Evolutionary conservation across 2,797 vertebrate genomes (phyloP).

Genomic region (Ctenopoma kingsleyae): DNA sequence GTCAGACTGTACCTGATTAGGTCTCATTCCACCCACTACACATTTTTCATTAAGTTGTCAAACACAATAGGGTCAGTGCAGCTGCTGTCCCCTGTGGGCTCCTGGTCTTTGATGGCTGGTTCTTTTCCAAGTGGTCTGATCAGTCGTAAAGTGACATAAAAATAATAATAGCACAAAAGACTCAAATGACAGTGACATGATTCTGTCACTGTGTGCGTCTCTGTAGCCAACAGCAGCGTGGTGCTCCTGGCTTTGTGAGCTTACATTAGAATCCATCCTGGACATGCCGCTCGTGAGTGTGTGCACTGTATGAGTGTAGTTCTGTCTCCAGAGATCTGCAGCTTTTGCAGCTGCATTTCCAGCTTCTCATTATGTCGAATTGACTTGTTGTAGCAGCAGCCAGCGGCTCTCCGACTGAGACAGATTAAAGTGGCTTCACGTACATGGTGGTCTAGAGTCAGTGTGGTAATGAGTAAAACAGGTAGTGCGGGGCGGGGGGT

Average conservation of each 20-base stretch:
- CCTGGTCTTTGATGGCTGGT: background rate
- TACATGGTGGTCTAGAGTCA: conserved; percentile 10
- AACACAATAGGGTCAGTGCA: rapidly evolving
- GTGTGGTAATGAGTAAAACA: conserved; percentile 38
- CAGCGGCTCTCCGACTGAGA: conserved; percentile 43
- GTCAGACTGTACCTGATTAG: conserved; percentile 23
- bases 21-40: background rate
- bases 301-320: background rate
- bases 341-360: conserved; percentile 4
- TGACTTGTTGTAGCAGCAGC: conserved; percentile 4
- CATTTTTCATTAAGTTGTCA: conserved; percentile 8
- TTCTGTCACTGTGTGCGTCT: no score
- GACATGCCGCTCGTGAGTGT: background rate
- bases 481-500: background rate
- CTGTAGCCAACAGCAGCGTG: no score
- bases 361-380: conserved; percentile 36
- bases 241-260: no score
- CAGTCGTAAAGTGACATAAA: background rate
- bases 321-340: conserved; percentile 17
- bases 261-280: no score
- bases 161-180: background rate
- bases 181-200: background rate
- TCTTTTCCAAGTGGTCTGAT: background rate
- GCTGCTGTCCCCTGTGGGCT: background rate
- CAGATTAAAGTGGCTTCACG: conserved; percentile 50